Evolutionary conservation across 2,113 vertebrate species (phyloP).

Genomic region (Gymnorhina tibicen): DNA sequence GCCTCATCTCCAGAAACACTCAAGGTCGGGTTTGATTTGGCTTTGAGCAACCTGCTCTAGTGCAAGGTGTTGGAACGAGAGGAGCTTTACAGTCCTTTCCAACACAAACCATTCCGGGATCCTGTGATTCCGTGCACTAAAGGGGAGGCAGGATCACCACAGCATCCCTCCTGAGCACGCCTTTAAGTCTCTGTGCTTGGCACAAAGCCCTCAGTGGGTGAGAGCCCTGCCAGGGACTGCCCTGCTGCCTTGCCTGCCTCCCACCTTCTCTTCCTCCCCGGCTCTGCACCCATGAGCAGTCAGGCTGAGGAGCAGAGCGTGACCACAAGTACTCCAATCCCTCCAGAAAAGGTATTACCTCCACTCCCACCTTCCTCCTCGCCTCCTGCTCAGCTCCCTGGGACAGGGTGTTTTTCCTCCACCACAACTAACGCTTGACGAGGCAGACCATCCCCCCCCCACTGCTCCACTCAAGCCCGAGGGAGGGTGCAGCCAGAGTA

Average conservation of each 20-base stretch:
- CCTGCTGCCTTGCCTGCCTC: conserved; percentile 20
- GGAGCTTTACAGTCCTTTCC: background rate
- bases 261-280: conserved; percentile 36
- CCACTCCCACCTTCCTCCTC: conserved; percentile 39
- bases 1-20: background rate
- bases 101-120: background rate
- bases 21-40: no score
- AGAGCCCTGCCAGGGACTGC: conserved; percentile 3
- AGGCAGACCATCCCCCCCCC: background rate
- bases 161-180: fast-evolving
- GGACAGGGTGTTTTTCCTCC: conserved; percentile 65
- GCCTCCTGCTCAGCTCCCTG: background rate
- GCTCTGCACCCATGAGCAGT: background rate
- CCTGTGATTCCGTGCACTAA: background rate
- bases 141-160: fast-evolving
- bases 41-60: background rate
- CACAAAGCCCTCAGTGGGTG: background rate
- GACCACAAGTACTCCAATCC: background rate
- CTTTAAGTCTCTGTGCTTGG: background rate
- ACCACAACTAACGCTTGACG: background rate
- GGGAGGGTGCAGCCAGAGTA: background rate
- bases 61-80: background rate
- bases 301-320: fast-evolving
- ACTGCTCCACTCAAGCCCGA: fast-evolving
- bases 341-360: conserved; percentile 61